Base-by-base conservation (phyloP, 2,113 vertebrate genomes). In the Albula glossodonta region DNA sequence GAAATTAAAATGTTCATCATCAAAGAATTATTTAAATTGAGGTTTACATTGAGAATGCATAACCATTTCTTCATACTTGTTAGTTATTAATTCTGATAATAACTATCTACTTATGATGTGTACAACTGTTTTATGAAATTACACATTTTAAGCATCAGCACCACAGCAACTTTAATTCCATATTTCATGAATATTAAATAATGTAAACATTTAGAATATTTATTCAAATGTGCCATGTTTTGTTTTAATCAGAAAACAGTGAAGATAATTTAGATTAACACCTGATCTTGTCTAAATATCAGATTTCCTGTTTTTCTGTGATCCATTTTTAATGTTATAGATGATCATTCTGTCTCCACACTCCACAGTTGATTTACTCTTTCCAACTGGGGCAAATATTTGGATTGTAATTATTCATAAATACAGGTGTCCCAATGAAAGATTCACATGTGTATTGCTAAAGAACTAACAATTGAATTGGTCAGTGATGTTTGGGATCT, bases 231-330 rank as follows among this genome's bases (percentile, higher is more conserved):
- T 11, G 10, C 8, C 17, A 31, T 3, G 3, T 7, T 77, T 7
- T 77, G 0, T 56, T 56, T 56, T 12, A 56, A 56, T 56, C 6
- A 77, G 19, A 77, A 31, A 77, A 77, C 17, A 77, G 25, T 77
- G 10, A 41, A 41, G 31, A 41, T 41, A 1, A 41, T 41, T 41
- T 41, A 41, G 31, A 41, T 41, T 41, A 41, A 41, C 0, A 41
- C 22, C 25, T 15, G 17, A 7, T 6, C 25, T 77, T 77, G 13
- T 31, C 17, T 77, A 41, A 78, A 48, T 31, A 12, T 60, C 52
- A 51, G 52, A 80, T 51, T 80, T 48, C 41, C 78, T 50, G 52
- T 49, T 85, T n/a, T 85, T 85, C 77, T 80, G 77, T 78, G 84
- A 85, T n/a, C 11, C 80, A 31, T 66, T 86, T 78, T 57, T 51